Percentiles rank a stretch among this genome's conserved stretches.
Conservation (phyloP, 2,797 vertebrate genomes). For the Capromys pilorides region DNA sequence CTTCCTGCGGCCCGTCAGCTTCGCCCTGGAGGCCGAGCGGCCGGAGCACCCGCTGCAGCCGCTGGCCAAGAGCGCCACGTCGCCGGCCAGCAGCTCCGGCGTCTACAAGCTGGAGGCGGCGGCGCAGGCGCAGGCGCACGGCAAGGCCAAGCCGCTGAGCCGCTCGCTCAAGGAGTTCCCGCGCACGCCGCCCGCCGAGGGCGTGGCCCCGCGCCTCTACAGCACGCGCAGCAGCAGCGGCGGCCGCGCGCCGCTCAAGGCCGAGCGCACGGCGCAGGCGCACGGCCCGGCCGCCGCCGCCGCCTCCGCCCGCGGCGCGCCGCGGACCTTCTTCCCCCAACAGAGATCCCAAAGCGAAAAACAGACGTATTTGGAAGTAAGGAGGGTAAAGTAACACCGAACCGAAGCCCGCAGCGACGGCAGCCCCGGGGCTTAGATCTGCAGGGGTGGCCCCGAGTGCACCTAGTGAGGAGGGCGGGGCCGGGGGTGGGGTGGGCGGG, state of each 20-base stretch:
- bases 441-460: conserved; percentile 26
- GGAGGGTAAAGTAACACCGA: conserved; percentile 87
- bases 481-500: background rate
- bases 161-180: conserved; percentile 95
- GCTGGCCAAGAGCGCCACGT: conserved; percentile 86
- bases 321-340: conserved; percentile 88
- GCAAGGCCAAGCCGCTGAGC: conserved; percentile 96
- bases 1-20: conserved; percentile 92
- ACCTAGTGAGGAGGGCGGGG: background rate
- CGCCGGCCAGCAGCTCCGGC: conserved; percentile 86
- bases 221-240: conserved; percentile 88
- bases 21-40: conserved; percentile 88
- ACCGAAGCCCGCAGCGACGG: conserved; percentile 45
- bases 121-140: conserved; percentile 85
- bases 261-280: conserved; percentile 89
- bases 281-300: conserved; percentile 85
- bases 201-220: conserved; percentile 87
- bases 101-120: conserved; percentile 91
- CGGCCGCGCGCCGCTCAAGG: conserved; percentile 89
- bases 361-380: conserved; percentile 88
- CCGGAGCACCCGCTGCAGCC: conserved; percentile 87
- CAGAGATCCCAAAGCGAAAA: conserved; percentile 87
- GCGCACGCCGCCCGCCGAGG: conserved; percentile 84
- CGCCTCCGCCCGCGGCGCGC: conserved; percentile 87
- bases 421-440: conserved; percentile 57